Evolutionary conservation across 2,797 vertebrate genomes (phyloP).

Genomic region (Schizopygopsis pylzovi): DNA sequence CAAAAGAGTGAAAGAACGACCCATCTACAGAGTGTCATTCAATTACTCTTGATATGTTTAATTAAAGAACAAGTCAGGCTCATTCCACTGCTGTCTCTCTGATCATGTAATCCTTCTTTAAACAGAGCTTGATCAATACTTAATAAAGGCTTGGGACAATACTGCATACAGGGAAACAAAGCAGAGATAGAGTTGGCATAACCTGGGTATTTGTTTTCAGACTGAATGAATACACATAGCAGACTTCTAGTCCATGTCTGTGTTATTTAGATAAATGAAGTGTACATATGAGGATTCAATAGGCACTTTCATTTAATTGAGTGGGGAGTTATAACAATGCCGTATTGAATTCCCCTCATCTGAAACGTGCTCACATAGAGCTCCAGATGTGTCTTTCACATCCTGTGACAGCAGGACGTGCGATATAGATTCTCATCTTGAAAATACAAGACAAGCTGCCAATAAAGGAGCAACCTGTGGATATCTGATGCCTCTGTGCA

Average conservation of each 20-base stretch:
- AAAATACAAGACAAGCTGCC: conserved; percentile 46
- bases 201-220: conserved; percentile 13
- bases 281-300: conserved; percentile 23
- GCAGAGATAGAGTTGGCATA: not conserved
- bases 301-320: conserved; percentile 21
- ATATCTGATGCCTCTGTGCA: conserved; percentile 18
- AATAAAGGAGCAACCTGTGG: conserved; percentile 25
- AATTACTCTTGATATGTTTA: conserved; percentile 48
- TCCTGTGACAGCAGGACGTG: conserved; percentile 14
- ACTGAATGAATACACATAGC: conserved; percentile 7
- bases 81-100: conserved; percentile 22
- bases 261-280: conserved; percentile 34
- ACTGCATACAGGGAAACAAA: conserved; percentile 33
- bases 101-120: conserved; percentile 57
- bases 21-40: conserved; percentile 5
- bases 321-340: conserved; percentile 22
- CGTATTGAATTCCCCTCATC: conserved; percentile 9
- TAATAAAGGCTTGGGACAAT: conserved; percentile 52
- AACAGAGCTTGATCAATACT: conserved; percentile 56
- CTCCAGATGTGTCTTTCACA: conserved; percentile 2
- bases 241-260: not conserved
- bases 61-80: conserved; percentile 46
- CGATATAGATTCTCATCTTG: conserved; percentile 40
- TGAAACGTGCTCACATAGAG: not conserved
- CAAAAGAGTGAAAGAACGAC: not conserved